Percentiles rank a stretch among this genome's conserved stretches.
phyloP scores from a whole-genome alignment of 2,888 invertebrate genomes.

The Xestia sexstrigata region DNA sequence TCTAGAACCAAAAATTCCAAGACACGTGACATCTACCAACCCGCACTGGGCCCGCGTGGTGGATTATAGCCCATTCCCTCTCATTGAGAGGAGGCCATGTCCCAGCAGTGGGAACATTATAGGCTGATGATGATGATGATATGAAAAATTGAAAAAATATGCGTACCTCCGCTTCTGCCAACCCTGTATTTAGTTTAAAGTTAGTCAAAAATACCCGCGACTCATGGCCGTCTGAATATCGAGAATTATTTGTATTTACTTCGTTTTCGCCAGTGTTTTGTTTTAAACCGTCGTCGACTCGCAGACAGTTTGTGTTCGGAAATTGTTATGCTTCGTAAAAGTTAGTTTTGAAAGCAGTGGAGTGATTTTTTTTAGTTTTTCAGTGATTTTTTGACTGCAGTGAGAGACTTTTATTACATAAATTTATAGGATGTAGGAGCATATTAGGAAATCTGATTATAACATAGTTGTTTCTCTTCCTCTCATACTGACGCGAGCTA shows the following conservation, averaged over 20 bases:
- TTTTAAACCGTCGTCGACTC: slow-evolving; percentile 44
- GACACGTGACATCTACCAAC: too few species aligned
- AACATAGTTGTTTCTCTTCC: background rate
- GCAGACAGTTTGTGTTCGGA: slow-evolving; percentile 37
- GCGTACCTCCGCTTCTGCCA: slow-evolving; percentile 5
- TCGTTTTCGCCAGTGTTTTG: slow-evolving; percentile 48
- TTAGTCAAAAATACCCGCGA: slow-evolving; percentile 60
- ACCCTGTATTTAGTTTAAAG: slow-evolving; percentile 47
- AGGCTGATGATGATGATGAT: too few species aligned
- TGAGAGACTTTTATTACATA: background rate
- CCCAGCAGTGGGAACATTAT: too few species aligned
- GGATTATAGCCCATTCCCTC: too few species aligned
- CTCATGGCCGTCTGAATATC: slow-evolving; percentile 59
- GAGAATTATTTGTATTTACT: slow-evolving; percentile 65
- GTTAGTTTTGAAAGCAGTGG: slow-evolving; percentile 13
- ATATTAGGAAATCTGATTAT: background rate
- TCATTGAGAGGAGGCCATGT: too few species aligned
- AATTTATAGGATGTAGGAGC: background rate
- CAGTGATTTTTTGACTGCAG: background rate
- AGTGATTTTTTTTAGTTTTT: slow-evolving; percentile 4
- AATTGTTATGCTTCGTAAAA: slow-evolving; percentile 41
- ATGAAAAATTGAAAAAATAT: background rate
- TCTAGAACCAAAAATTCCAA: too few species aligned
- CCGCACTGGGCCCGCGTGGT: too few species aligned
- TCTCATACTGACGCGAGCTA: background rate